Conservation (phyloP, 2,113 vertebrate species). For the Trogon melanurus region DNA sequence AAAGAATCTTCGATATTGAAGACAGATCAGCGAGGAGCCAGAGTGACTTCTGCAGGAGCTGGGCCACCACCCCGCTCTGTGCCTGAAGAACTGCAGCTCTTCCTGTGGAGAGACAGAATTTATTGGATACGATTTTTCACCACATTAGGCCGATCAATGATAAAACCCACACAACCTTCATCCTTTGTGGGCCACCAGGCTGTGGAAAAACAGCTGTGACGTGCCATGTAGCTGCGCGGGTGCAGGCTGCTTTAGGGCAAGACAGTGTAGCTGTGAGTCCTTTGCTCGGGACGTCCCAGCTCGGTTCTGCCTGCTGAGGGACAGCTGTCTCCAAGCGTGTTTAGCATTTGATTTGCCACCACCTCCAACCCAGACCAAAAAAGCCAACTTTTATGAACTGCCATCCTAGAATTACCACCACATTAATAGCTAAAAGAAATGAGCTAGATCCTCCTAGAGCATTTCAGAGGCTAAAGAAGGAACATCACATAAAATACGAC, state of each 20-base stretch:
- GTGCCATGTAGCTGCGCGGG: conserved; percentile 73
- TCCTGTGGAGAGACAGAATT: conserved; percentile 73
- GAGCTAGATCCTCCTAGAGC: not conserved
- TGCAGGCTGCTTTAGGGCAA: conserved; percentile 47
- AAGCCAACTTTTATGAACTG: not conserved
- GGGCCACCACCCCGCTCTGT: conserved; percentile 60
- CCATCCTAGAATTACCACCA: not conserved
- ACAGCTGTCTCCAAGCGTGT: conserved; percentile 79
- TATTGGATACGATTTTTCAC: conserved; percentile 74
- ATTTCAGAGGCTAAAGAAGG: not conserved
- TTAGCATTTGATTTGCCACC: conserved; percentile 70
- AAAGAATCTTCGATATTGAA: not conserved
- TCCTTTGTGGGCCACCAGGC: conserved; percentile 74
- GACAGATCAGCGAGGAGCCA: not conserved
- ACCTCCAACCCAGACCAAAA: conserved; percentile 55
- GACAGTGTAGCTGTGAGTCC: conserved; percentile 57
- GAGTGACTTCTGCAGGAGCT: conserved; percentile 71
- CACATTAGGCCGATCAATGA: conserved; percentile 57
- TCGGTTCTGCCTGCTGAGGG: conserved; percentile 73
- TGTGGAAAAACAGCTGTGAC: conserved; percentile 82
- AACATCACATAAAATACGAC: not conserved
- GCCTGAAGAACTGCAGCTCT: conserved; percentile 28
- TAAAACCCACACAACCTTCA: conserved; percentile 58
- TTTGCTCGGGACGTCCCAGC: conserved; percentile 74
- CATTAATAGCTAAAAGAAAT: not conserved